Conservation (phyloP, 2,113 vertebrate species). For the Entelurus aequoreus region DNA sequence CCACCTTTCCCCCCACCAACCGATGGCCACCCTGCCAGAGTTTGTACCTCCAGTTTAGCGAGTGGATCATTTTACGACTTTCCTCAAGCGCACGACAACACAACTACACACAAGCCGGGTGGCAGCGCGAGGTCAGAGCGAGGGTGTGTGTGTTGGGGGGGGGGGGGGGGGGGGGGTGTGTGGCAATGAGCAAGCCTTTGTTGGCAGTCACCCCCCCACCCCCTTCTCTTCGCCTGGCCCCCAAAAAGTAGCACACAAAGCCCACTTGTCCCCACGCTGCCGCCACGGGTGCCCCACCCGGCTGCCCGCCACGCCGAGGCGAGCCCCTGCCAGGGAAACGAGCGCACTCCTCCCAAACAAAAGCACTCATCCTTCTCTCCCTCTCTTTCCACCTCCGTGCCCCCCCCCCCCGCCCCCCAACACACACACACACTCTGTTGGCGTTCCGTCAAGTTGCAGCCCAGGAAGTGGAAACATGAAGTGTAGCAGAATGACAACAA, state of each 20-base stretch:
- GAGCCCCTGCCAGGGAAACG: slow-evolving; percentile 70
- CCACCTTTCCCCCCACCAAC: slow-evolving; percentile 10
- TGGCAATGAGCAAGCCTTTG: slow-evolving; percentile 38
- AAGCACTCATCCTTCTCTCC: too few species aligned
- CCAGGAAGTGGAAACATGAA: slow-evolving; percentile 26
- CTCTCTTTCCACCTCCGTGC: too few species aligned
- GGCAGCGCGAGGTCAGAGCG: slow-evolving; percentile 46
- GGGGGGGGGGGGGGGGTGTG: too few species aligned
- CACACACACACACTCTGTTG: too few species aligned
- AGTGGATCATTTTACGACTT: slow-evolving; percentile 44
- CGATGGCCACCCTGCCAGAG: slow-evolving; percentile 30
- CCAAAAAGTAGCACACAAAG: slow-evolving; percentile 74
- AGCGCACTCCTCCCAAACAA: slow-evolving; percentile 42
- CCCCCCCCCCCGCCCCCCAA: too few species aligned
- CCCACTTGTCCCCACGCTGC: slow-evolving; percentile 69
- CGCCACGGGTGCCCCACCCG: slow-evolving; percentile 64
- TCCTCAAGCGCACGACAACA: slow-evolving; percentile 17
- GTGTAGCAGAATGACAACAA: slow-evolving; percentile 26
- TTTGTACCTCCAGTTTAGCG: slow-evolving; percentile 23
- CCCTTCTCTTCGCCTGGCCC: slow-evolving; percentile 20
- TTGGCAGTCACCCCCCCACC: slow-evolving; percentile 40
- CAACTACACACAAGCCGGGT: slow-evolving; percentile 21
- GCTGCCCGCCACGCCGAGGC: slow-evolving; percentile 68
- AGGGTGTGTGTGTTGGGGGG: not conserved
- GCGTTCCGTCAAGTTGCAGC: slow-evolving; percentile 40